These are phyloP conservation scores for Passer domesticus DNA, from an alignment of 2,113 vertebrate genomes.

Conservation along the genomic window DNA sequence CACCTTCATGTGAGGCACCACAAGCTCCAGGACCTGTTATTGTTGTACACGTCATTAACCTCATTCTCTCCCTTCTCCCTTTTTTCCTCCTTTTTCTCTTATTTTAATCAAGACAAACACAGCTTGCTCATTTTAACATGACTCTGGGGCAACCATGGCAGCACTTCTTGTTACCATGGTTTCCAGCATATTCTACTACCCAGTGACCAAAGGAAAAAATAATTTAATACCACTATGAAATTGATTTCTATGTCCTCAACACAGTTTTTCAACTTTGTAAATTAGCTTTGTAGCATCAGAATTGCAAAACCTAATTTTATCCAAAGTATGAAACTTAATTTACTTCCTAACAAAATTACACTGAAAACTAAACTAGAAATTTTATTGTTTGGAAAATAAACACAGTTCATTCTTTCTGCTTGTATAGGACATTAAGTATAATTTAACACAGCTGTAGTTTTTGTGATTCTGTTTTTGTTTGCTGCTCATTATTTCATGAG, in stretches of 20 bases:
- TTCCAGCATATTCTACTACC: neutral
- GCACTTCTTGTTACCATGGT: constrained; percentile 1
- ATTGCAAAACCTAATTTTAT: neutral
- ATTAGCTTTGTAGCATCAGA: constrained; percentile 1
- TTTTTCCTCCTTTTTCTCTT: neutral
- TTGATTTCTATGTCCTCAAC: neutral
- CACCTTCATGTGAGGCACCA: neutral
- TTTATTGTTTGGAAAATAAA: constrained; percentile 48
- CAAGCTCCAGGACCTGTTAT: neutral
- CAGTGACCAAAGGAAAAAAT: constrained; percentile 7
- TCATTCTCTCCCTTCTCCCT: neutral
- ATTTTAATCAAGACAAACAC: neutral
- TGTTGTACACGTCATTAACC: neutral
- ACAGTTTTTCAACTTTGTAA: constrained; percentile 1
- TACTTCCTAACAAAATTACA: constrained; percentile 24
- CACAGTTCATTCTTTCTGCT: constrained; percentile 2
- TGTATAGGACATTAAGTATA: constrained; percentile 20
- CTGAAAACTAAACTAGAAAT: constrained; percentile 21
- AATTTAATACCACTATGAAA: neutral
- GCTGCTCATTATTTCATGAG: constrained; percentile 33
- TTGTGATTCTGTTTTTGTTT: constrained; percentile 36
- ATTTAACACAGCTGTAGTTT: constrained; percentile 54
- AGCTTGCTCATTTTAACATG: neutral
- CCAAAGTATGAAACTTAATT: constrained; percentile 15
- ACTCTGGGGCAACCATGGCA: neutral